These are phyloP conservation scores for Platichthys flesus DNA, from an alignment of 2,113 vertebrate genomes.

Conservation along the genomic window DNA sequence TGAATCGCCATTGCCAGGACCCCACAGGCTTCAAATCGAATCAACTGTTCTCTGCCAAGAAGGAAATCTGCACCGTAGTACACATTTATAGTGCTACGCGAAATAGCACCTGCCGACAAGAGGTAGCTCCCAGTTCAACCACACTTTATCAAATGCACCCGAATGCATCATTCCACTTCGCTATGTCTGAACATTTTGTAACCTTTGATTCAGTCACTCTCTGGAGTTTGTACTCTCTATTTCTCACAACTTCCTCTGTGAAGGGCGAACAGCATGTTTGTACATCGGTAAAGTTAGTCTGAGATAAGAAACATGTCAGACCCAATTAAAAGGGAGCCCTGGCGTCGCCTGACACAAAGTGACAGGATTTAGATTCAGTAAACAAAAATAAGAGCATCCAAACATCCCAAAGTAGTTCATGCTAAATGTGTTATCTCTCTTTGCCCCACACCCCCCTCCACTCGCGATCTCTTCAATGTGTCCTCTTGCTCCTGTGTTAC, in stretches of 20 bases:
- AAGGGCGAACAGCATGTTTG: slow-evolving; percentile 76
- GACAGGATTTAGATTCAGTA: slow-evolving; percentile 75
- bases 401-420: slow-evolving; percentile 80
- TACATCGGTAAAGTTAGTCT: slow-evolving; percentile 80
- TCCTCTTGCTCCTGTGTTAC: slow-evolving; percentile 77
- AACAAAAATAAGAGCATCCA: slow-evolving; percentile 80
- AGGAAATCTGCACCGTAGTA: background rate
- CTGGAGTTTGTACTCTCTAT: slow-evolving; percentile 75
- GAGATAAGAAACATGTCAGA: slow-evolving; percentile 79
- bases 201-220: slow-evolving; percentile 80
- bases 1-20: background rate
- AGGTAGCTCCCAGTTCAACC: slow-evolving; percentile 23
- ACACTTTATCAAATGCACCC: slow-evolving; percentile 34
- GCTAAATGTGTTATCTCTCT: slow-evolving; percentile 63
- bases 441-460: background rate
- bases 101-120: slow-evolving; percentile 40
- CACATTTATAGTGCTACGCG: too few species aligned
- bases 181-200: slow-evolving; percentile 80
- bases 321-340: slow-evolving; percentile 74
- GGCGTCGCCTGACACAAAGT: slow-evolving; percentile 75
- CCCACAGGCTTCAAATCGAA: background rate
- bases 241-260: slow-evolving; percentile 77
- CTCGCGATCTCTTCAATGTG: slow-evolving; percentile 60
- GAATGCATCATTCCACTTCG: slow-evolving; percentile 42
- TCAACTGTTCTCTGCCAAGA: background rate